A percentile compares a stretch with the other conserved stretches of the same genome.
These are phyloP conservation scores for Cebus imitator DNA, from an alignment of 2,113 vertebrate genomes.

Conservation along the genomic window DNA sequence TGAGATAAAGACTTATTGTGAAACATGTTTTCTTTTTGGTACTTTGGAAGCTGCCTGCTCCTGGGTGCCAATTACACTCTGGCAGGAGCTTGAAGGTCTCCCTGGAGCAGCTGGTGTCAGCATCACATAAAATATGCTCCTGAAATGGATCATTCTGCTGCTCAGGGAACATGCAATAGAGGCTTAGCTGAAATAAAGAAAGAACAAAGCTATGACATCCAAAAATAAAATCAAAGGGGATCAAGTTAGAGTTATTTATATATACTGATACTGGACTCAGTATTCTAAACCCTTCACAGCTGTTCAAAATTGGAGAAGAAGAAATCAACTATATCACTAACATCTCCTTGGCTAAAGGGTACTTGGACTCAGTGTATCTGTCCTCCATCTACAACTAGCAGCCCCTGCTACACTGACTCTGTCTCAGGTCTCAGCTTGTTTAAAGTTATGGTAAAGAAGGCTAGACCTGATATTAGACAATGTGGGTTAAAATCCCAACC, in stretches of 20 bases:
- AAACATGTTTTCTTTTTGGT: slow-evolving; percentile 55
- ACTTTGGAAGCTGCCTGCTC: slow-evolving; percentile 54
- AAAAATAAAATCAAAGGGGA: slow-evolving; percentile 84
- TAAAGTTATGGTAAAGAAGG: not conserved
- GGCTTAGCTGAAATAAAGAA: slow-evolving; percentile 80
- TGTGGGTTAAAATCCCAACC: not conserved
- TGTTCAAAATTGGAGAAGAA: slow-evolving; percentile 61
- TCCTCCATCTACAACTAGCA: not conserved
- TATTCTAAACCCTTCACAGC: slow-evolving; percentile 66
- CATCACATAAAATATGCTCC: slow-evolving; percentile 62
- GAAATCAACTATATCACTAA: slow-evolving; percentile 65
- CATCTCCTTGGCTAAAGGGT: slow-evolving; percentile 7
- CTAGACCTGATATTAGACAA: not conserved
- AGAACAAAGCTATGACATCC: slow-evolving; percentile 80
- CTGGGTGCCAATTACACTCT: slow-evolving; percentile 75
- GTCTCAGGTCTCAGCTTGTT: not conserved
- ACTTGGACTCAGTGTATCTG: not conserved
- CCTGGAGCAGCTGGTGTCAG: slow-evolving; percentile 78
- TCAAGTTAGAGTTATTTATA: slow-evolving; percentile 81
- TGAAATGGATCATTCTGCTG: slow-evolving; percentile 73
- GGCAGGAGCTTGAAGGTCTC: slow-evolving; percentile 76
- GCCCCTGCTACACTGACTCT: not conserved
- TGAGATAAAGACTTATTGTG: slow-evolving; percentile 63
- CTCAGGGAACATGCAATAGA: slow-evolving; percentile 67
- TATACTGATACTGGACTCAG: slow-evolving; percentile 60